Base-by-base conservation (phyloP, 2,888 invertebrate species). In the Hirudinaria manillensis region DNA sequence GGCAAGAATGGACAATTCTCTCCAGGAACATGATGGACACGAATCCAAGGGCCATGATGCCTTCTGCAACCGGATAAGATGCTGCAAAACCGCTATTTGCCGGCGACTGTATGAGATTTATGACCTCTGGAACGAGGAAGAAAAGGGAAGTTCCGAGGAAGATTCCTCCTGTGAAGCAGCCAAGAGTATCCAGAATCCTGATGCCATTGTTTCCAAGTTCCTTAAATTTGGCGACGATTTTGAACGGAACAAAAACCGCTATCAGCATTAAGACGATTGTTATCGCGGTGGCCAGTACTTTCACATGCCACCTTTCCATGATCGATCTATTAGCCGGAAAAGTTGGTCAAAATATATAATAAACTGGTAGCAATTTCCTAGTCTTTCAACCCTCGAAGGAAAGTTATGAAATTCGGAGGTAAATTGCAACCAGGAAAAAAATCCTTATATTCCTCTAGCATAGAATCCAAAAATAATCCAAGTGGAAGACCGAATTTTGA, bases 91-190 rank as follows among this genome's bases (percentile, higher is more conserved):
- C 53, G 55, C 27, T 53, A 27, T 38, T n/a, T 21, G 34, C 36
- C 7, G 72, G 56, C 24, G 24, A 36, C 32, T 51, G 29, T 21
- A 73, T 55, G 6, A 73, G 73, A 16, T 24, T 56, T 24, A 56
- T 27, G 2, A 87, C 87, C 78, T 87, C 87, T 0, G 89, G 89
- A 27, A 89, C 84, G 19, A 89, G 81, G 80, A 89, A 88, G 56
- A 89, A 81, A 29, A 89, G 82, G 78, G 88, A 88, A 0, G 88
- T 88, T 0, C 86, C 88, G 75, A 89, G 82, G 80, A 89, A 89
- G 1, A 89, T 88, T 19, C 89, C 89, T 19, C 88, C 89, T 53
- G 88, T 88, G 81, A 68, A 88, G 81, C 89, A 89, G 76, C 86
- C 88, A 36, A 88, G 29, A 0, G 36, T 73, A 24, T 32, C 73